Evolutionary conservation across 2,888 invertebrate species (phyloP).

Genomic region (Lapara coniferarum): DNA sequence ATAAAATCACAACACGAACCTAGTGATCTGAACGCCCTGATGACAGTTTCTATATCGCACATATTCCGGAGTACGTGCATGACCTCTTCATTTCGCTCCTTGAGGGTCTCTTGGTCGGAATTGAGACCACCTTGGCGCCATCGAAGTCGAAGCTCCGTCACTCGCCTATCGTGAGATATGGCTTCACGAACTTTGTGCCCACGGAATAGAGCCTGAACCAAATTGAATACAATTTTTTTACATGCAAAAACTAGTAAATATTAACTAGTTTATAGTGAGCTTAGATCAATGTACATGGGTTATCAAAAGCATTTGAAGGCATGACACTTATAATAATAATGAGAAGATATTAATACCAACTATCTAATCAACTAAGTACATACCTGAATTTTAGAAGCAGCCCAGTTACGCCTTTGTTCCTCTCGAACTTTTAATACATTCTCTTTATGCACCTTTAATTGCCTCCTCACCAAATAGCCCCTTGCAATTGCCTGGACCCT

Average conservation of each 20-base stretch:
- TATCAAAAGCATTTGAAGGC: too few species aligned
- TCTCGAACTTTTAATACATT: slow-evolving; percentile 67
- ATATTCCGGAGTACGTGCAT: slow-evolving; percentile 66
- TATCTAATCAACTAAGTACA: slow-evolving; percentile 18
- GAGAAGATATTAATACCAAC: neutral
- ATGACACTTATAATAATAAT: too few species aligned
- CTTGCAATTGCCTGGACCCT: slow-evolving; percentile 74
- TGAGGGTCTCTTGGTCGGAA: slow-evolving; percentile 65
- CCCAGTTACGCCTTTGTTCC: slow-evolving; percentile 68
- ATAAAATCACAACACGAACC: slow-evolving; percentile 51
- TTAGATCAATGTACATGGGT: too few species aligned
- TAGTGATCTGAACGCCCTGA: slow-evolving; percentile 70
- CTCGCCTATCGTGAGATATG: slow-evolving; percentile 49
- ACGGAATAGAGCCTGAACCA: slow-evolving; percentile 77
- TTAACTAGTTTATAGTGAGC: too few species aligned
- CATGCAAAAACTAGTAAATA: too few species aligned
- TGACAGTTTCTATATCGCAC: slow-evolving; percentile 66
- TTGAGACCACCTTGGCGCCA: slow-evolving; percentile 69
- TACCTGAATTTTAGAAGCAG: slow-evolving; percentile 87
- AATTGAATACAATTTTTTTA: neutral
- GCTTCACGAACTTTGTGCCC: slow-evolving; percentile 69
- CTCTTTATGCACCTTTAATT: slow-evolving; percentile 72
- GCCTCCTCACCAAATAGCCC: slow-evolving; percentile 77
- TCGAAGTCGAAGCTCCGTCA: slow-evolving; percentile 60
- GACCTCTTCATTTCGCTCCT: slow-evolving; percentile 71